phyloP scores from a whole-genome alignment of 2,888 invertebrate species.

The Drosophila pseudotakahashii region DNA sequence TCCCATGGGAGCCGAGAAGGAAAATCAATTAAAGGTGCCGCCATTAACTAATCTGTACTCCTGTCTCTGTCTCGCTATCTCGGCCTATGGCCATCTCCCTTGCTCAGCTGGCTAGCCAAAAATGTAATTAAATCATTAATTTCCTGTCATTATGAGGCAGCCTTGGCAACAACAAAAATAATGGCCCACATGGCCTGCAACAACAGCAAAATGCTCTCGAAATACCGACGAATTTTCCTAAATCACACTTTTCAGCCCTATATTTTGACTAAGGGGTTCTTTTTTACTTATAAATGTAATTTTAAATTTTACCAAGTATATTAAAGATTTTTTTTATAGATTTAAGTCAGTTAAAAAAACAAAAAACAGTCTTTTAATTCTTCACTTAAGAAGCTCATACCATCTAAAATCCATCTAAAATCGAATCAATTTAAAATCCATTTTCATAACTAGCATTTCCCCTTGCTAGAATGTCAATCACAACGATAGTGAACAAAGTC shows the following conservation, averaged over 20 bases:
- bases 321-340: too few species aligned
- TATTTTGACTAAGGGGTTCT: too few species aligned
- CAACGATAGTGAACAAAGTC: not conserved
- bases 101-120: slow-evolving; percentile 17
- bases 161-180: slow-evolving; percentile 45
- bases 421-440: not conserved
- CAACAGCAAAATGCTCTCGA: slow-evolving; percentile 2
- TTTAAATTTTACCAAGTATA: too few species aligned
- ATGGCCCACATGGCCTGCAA: slow-evolving; percentile 8
- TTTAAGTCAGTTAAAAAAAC: too few species aligned
- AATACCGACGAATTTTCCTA: not conserved
- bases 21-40: slow-evolving; percentile 68
- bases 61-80: not conserved
- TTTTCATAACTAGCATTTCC: not conserved
- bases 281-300: too few species aligned
- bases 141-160: slow-evolving; percentile 65
- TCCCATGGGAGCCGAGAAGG: slow-evolving; percentile 56
- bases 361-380: too few species aligned
- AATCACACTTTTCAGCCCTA: not conserved
- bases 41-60: slow-evolving; percentile 31
- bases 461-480: not conserved
- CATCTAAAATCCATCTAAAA: too few species aligned
- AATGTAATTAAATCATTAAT: slow-evolving; percentile 73
- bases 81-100: not conserved
- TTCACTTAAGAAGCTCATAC: too few species aligned